These are phyloP conservation scores for Phaetusa simplex DNA, from an alignment of 2,113 vertebrate species.

Conservation along the genomic window DNA sequence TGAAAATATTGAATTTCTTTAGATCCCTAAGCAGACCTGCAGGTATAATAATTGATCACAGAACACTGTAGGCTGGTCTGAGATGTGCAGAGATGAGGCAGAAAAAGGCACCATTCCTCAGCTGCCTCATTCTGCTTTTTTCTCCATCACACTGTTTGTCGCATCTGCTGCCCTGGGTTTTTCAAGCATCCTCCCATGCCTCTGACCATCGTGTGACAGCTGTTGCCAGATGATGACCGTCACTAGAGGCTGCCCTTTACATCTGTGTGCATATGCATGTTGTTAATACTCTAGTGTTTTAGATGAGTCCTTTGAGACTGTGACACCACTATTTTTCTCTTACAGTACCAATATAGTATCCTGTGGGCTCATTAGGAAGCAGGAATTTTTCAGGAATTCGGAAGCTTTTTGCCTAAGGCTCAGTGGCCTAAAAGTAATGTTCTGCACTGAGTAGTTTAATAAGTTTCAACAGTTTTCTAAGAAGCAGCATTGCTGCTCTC, in stretches of 20 bases:
- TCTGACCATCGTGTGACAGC: neutral
- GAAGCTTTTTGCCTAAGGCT: neutral
- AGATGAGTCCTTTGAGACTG: neutral
- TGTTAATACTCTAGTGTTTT: neutral
- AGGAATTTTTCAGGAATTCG: neutral
- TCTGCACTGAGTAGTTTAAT: neutral
- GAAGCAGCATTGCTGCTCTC: neutral
- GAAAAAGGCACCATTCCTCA: neutral
- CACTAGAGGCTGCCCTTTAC: neutral
- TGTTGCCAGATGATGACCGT: neutral
- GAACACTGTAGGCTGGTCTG: neutral
- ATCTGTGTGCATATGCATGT: neutral
- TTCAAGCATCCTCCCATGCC: neutral
- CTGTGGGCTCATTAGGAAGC: neutral
- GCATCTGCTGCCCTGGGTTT: neutral
- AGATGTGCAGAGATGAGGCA: neutral
- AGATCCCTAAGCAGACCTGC: conserved; percentile 30
- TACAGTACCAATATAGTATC: neutral
- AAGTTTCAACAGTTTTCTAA: neutral
- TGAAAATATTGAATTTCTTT: conserved; percentile 25
- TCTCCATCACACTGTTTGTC: neutral
- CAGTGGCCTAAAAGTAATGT: neutral
- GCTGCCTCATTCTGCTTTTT: neutral
- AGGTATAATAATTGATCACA: conserved; percentile 49
- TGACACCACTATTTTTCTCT: neutral